Evolutionary conservation across 2,797 vertebrate genomes (phyloP).

Genomic region (Octomys mimax): DNA sequence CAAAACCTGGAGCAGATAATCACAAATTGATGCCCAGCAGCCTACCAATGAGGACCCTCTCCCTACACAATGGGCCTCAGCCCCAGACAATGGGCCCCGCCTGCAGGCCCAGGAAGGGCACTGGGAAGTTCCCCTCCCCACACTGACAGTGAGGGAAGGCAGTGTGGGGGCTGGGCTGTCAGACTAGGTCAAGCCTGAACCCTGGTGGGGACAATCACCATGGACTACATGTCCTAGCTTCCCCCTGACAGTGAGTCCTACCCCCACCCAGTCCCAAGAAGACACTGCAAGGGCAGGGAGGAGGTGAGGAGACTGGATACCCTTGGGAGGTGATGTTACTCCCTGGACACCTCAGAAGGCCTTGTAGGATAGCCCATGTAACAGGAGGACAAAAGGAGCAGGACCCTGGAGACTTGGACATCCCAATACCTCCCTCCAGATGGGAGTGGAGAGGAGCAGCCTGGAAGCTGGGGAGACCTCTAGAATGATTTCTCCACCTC

Average conservation of each 20-base stretch:
- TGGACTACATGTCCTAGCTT: no score
- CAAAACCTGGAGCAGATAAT: conserved; percentile 79
- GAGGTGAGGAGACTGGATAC: background rate
- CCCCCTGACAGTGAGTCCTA: background rate
- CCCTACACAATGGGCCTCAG: conserved; percentile 89
- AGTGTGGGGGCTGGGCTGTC: background rate
- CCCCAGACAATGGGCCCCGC: conserved; percentile 89
- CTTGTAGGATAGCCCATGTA: background rate
- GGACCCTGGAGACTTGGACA: background rate
- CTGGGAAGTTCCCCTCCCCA: conserved; percentile 32
- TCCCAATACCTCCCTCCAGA: background rate
- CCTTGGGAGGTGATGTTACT: background rate
- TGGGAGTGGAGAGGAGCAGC: no score
- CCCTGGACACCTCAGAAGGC: background rate
- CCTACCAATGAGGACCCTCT: conserved; percentile 89
- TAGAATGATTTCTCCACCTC: background rate
- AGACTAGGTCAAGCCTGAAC: background rate
- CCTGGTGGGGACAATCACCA: background rate
- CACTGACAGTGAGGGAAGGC: background rate
- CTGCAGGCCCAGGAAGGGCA: conserved; percentile 58
- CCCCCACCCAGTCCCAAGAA: background rate
- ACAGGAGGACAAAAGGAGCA: background rate
- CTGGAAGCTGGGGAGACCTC: background rate
- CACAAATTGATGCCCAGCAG: conserved; percentile 84
- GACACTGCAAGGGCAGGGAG: background rate